phyloP scores from a whole-genome alignment of 2,797 vertebrate genomes.

The Periophthalmus magnuspinnatus region DNA sequence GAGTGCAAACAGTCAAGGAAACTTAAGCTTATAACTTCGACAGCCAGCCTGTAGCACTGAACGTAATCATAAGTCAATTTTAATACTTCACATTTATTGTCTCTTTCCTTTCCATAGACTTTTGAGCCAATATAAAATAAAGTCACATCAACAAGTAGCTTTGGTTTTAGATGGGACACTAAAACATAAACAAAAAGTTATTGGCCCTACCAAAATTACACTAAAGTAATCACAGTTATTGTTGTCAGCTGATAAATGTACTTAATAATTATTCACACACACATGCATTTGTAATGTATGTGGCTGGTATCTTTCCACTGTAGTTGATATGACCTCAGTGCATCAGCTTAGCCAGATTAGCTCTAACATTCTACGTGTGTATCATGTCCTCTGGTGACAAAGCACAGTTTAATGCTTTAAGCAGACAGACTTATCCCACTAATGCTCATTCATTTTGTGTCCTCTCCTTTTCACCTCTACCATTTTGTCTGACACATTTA shows the following conservation, averaged over 20 bases:
- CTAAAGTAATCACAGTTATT: too few relatives aligned
- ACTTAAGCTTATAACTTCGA: constrained; percentile 53
- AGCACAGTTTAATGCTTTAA: constrained; percentile 47
- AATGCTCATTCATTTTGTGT: constrained; percentile 44
- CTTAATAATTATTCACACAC: too few relatives aligned
- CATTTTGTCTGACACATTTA: constrained; percentile 13
- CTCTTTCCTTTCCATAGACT: too few relatives aligned
- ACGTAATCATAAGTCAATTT: constrained; percentile 2
- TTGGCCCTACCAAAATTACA: too few relatives aligned
- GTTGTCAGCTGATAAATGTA: too few relatives aligned
- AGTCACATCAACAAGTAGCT: neutral
- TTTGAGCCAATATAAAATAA: too few relatives aligned
- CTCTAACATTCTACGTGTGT: constrained; percentile 34
- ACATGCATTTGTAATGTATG: neutral
- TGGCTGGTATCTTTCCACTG: constrained; percentile 19
- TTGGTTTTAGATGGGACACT: neutral
- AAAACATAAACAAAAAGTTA: too few relatives aligned
- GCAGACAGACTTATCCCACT: constrained; percentile 58
- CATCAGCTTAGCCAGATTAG: constrained; percentile 68
- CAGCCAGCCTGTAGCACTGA: constrained; percentile 13
- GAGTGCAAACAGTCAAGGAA: constrained; percentile 63
- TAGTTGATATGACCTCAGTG: constrained; percentile 51
- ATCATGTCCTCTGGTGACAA: constrained; percentile 36
- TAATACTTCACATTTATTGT: neutral
- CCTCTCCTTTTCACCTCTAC: constrained; percentile 46